Base-by-base conservation (phyloP, 35 echinoderm and acorn worm genomes). In the Apostichopus japonicus region DNA sequence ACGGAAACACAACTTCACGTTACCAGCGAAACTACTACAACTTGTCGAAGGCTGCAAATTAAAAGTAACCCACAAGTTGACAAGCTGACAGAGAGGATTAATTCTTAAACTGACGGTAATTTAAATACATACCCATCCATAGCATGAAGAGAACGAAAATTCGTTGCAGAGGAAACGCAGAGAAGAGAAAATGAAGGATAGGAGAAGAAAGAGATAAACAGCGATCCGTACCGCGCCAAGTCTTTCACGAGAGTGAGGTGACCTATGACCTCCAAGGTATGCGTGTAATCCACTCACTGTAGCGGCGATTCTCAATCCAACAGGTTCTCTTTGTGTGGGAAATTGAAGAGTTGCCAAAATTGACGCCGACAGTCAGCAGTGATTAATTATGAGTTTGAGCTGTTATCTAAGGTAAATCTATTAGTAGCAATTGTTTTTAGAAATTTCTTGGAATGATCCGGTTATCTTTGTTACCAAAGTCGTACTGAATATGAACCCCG, bases 91-190 rank as follows among this genome's bases (percentile, higher is more conserved):
- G 17, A 23, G 71, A 75, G 17, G 63, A 67, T 19, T 15, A 67
- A 15, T 83, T 7, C n/a, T 15, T 13, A 83, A 83, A 55, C 6
- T n/a, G 22, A 58, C 81, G 56, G 57, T 8, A 19, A 23, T 16
- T 14, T 15, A 57, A 22, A 59, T 84, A 84, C 81, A 17, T 84
- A 84, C 81, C 81, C 81, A 57, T 84, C 81, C 81, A 84, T 84
- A 84, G 16, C 81, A 84, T 55, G 81, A 58, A 84, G 54, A 84
- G 81, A 58, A 84, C 81, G 81, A 84, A 84, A 84, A 58, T 84
- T 84, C 81, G 81, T 84, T 84, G 81, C 81, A 57, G 81, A 84
- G 81, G 81, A 84, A 84, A 84, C 81, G 81, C 81, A 84, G 81
- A 84, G 81, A 84, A 84, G 81, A 84, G 81, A 84, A 84, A 84